phyloP scores from a whole-genome alignment of 1,140 invertebrate species.

The Solenopsis fugax region DNA sequence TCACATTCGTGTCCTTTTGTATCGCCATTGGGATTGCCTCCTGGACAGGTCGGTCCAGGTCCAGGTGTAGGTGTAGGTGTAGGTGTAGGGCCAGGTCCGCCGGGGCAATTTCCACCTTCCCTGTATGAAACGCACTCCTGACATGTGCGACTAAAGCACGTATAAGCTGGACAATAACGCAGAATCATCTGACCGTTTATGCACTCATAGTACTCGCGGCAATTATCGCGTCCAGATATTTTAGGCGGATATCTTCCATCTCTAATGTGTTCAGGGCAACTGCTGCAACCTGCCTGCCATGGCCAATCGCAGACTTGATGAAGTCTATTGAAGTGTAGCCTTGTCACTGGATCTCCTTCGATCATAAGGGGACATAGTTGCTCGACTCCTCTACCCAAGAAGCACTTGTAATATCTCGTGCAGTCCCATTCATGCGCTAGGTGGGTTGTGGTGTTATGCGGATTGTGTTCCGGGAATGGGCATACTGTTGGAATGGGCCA shows the following conservation, averaged over 20 bases:
- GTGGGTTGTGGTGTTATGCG: slow-evolving; percentile 34
- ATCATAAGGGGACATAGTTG: slow-evolving; percentile 16
- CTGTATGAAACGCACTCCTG: not conserved
- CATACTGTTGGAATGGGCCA: slow-evolving; percentile 4
- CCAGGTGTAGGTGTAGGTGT: too few species aligned
- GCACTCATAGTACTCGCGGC: not conserved
- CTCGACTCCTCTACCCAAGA: not conserved
- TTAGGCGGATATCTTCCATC: not conserved
- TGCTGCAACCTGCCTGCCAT: slow-evolving; percentile 9
- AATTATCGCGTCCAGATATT: not conserved
- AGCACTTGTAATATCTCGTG: slow-evolving; percentile 64
- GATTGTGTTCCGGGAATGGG: not conserved
- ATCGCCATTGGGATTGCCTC: not conserved
- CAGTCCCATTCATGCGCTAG: slow-evolving; percentile 64
- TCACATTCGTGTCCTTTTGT: not conserved
- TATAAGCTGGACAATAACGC: not conserved
- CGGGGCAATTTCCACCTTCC: not conserved
- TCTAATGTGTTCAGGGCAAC: not conserved
- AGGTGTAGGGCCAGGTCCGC: not conserved
- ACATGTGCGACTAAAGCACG: slow-evolving; percentile 45
- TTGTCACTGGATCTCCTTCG: not conserved
- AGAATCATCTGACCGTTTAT: not conserved
- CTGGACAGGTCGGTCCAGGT: too few species aligned
- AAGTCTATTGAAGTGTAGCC: slow-evolving; percentile 46
- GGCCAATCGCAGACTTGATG: slow-evolving; percentile 63